Evolutionary conservation across 2,797 vertebrate species (phyloP).

Genomic region (Rhabdophis nuchalis): DNA sequence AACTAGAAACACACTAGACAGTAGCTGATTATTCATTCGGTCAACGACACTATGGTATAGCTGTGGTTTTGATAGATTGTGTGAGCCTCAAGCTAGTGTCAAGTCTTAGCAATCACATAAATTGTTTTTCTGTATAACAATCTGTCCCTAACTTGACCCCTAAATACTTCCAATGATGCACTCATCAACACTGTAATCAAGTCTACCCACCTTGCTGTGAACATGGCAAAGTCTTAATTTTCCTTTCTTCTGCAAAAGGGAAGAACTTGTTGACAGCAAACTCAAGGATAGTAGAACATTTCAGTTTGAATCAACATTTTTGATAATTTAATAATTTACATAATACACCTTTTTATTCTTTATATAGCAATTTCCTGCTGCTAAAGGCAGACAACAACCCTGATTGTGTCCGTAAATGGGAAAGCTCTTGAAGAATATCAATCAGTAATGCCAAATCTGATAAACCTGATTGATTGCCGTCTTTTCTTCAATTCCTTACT

Average conservation of each 20-base stretch:
- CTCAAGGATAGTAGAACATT: not conserved
- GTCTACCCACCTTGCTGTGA: not conserved
- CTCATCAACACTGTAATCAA: not conserved
- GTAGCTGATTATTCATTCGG: not conserved
- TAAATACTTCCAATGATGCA: not conserved
- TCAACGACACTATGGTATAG: not conserved
- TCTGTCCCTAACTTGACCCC: not conserved
- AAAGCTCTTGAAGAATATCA: not conserved
- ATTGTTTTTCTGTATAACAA: not conserved
- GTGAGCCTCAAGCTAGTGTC: not conserved
- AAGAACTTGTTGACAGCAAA: not conserved
- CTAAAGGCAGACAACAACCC: not conserved
- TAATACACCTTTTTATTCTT: not conserved
- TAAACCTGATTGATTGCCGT: not conserved
- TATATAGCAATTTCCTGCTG: not conserved
- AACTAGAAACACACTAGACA: not conserved
- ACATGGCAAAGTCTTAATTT: not conserved
- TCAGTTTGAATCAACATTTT: not conserved
- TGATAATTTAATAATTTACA: not conserved
- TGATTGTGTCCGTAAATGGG: not conserved
- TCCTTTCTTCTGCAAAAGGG: not conserved
- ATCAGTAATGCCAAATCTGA: not conserved
- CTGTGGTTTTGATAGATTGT: not conserved
- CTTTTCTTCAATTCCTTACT: not conserved
- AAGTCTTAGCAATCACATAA: not conserved